Conservation (phyloP, 2,888 invertebrate species). For the Halocaridina rubra region DNA sequence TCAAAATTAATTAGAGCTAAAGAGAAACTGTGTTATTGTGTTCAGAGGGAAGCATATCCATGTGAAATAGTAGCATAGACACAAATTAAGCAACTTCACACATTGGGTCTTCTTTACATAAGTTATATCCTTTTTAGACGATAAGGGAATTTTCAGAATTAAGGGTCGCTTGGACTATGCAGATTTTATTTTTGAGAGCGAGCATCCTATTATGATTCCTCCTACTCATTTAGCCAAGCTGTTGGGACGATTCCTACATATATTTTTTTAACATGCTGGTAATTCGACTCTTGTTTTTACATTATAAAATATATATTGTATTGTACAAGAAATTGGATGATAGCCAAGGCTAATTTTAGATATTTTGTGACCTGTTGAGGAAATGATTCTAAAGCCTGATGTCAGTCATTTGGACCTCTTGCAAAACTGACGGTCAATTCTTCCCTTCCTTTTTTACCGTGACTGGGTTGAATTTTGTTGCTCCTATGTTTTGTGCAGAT, state of each 20-base stretch:
- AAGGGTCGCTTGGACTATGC: conserved; percentile 12
- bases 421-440: conserved; percentile 39
- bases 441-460: conserved; percentile 44
- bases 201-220: conserved; percentile 29
- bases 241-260: background rate
- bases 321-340: background rate
- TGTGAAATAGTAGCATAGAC: background rate
- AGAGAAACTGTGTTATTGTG: background rate
- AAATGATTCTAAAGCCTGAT: background rate
- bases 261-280: background rate
- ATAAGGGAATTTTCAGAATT: conserved; percentile 2
- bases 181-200: conserved; percentile 8
- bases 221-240: conserved; percentile 10
- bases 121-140: background rate
- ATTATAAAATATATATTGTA: background rate
- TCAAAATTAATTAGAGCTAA: background rate
- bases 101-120: background rate
- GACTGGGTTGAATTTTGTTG: conserved; percentile 64
- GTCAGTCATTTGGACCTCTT: conserved; percentile 27
- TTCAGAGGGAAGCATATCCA: conserved; percentile 1
- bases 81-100: background rate
- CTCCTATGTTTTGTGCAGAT: conserved; percentile 65
- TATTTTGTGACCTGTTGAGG: background rate
- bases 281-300: background rate
- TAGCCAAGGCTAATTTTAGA: background rate